These are phyloP conservation scores for Sula dactylatra DNA, from an alignment of 2,113 vertebrate species.

Conservation along the genomic window DNA sequence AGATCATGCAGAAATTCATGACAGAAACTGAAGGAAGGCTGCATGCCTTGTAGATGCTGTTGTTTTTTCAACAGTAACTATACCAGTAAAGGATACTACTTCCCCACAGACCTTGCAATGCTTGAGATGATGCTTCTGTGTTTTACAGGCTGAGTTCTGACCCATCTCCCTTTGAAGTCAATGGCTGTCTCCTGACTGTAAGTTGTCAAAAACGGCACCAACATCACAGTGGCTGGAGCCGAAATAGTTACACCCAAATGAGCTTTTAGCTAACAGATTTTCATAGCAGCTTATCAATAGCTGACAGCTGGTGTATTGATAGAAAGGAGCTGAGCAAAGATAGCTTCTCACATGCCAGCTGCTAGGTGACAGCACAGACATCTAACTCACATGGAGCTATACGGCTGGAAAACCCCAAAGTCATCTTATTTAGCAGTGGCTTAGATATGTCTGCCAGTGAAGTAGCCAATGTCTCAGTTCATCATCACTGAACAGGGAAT, in stretches of 20 bases:
- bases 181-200: background rate
- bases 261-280: background rate
- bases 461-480: background rate
- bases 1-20: background rate
- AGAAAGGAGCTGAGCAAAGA: background rate
- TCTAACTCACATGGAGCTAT: background rate
- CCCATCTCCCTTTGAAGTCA: background rate
- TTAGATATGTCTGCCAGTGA: background rate
- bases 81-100: background rate
- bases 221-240: rapidly evolving
- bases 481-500: background rate
- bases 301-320: background rate
- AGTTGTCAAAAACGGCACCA: background rate
- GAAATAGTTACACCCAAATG: background rate
- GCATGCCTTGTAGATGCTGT: background rate
- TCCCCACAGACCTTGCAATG: background rate
- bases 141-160: background rate
- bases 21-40: background rate
- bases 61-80: background rate
- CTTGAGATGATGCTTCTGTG: background rate
- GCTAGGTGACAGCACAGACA: background rate
- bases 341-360: background rate
- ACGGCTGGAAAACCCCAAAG: background rate
- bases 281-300: background rate
- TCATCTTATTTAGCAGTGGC: background rate